Base-by-base conservation (phyloP, 2,888 invertebrate species). In the Vesta saturnalis region DNA sequence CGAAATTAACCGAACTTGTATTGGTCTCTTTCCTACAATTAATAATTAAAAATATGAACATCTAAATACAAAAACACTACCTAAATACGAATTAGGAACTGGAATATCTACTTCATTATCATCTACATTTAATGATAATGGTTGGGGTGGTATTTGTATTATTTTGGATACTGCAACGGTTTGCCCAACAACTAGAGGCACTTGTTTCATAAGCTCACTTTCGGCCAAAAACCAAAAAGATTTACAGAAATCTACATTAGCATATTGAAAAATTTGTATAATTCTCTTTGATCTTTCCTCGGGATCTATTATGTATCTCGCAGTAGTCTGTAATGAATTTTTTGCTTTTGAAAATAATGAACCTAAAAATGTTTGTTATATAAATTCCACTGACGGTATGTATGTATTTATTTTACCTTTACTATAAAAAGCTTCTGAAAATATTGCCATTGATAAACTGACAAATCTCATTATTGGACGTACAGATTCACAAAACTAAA, bases 201-300 rank as follows among this genome's bases (percentile, higher is more conserved):
- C 85, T 71, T 91, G 89, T 83, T 92, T 91, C 89, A 94, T 91
- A 74, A 93, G 85, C 83, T 93, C 92, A 74, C 89, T 89, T 77
- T 92, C 92, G 56, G 91, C 88, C 58, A 92, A 82, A 81, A 91
- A 91, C 91, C 91, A 92, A 78, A 91, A 92, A 0, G 90, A 89
- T 83, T 99, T 97, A 84, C 97, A 97, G 84, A 99, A 99, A 77
- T 94, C 92, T 0, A 98, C 92, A 80, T 94, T 94, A 1, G 96
- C 95, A 78, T 95, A 93, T 80, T 94, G 93, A 6, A 95, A 95
- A 76, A 98, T 92, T 82, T 96, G 93, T 0, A 97, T 96, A 70
- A 99, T 94, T 73, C 96, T 86, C 67, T 93, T 87, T 0, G 97
- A 96, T 73, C 97, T 87, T 77, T 94, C 88, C 80, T 97, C 96